Evolutionary conservation across 2,797 vertebrate species (phyloP).

Genomic region (Denticeps clupeoides): DNA sequence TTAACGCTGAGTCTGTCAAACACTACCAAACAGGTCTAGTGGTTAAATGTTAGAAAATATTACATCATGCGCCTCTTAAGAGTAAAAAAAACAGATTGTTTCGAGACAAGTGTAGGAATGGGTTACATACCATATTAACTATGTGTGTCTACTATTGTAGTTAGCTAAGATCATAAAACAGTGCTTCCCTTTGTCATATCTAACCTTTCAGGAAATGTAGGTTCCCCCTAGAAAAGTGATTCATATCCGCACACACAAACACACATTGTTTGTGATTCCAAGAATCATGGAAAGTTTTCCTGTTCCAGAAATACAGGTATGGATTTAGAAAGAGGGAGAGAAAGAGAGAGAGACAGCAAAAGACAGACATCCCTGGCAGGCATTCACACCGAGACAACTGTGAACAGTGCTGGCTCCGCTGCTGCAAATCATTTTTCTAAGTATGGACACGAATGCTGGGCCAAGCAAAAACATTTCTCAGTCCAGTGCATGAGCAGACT

Average conservation of each 20-base stretch:
- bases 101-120: slow-evolving; percentile 19
- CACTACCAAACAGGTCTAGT: slow-evolving; percentile 29
- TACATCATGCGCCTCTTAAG: slow-evolving; percentile 35
- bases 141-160: background rate
- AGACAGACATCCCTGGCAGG: slow-evolving; percentile 17
- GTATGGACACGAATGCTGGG: slow-evolving; percentile 12
- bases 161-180: too few relatives aligned
- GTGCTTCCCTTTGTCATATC: too few relatives aligned
- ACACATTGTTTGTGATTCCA: too few relatives aligned
- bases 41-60: slow-evolving; percentile 46
- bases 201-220: too few relatives aligned
- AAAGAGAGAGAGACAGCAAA: slow-evolving; percentile 6
- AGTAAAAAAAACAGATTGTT: slow-evolving; percentile 18
- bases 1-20: slow-evolving; percentile 54
- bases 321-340: slow-evolving; percentile 1
- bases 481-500: background rate
- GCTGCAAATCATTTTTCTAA: slow-evolving; percentile 11
- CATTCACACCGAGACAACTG: slow-evolving; percentile 11
- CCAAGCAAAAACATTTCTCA: background rate
- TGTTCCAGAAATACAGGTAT: slow-evolving; percentile 3
- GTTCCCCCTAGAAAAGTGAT: too few relatives aligned
- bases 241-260: too few relatives aligned
- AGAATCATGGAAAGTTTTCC: too few relatives aligned
- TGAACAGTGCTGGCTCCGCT: slow-evolving; percentile 8
- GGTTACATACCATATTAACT: background rate